These are phyloP conservation scores for Mesitornis unicolor DNA, from an alignment of 2,113 vertebrate species.

Conservation along the genomic window DNA sequence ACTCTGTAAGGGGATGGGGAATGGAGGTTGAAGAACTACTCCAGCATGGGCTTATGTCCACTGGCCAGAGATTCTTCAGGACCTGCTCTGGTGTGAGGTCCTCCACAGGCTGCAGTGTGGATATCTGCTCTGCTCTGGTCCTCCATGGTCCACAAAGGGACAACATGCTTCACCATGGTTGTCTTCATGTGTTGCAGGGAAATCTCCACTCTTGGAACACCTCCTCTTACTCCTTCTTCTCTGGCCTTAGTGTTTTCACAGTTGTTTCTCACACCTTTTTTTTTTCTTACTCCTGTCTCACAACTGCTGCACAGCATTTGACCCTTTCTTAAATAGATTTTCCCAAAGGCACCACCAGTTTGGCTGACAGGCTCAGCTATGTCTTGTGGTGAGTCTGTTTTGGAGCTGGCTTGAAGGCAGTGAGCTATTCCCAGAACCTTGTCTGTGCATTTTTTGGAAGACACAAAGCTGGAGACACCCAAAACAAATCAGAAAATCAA, in stretches of 20 bases:
- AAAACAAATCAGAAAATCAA: neutral
- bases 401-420: neutral
- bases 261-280: neutral
- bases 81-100: neutral
- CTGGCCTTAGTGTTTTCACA: neutral
- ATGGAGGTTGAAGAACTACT: neutral
- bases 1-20: neutral
- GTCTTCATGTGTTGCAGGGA: neutral
- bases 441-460: neutral
- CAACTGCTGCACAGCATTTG: neutral
- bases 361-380: neutral
- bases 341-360: neutral
- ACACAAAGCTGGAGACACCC: neutral
- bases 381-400: neutral
- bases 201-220: accelerated
- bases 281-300: neutral
- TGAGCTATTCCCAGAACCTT: neutral
- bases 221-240: neutral
- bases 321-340: neutral
- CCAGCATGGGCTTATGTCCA: neutral
- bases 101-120: neutral
- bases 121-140: accelerated
- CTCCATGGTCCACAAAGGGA: neutral
- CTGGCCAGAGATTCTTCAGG: neutral
- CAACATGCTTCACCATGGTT: neutral